phyloP scores from a whole-genome alignment of 1,140 invertebrate genomes.

The Cepaea nemoralis region DNA sequence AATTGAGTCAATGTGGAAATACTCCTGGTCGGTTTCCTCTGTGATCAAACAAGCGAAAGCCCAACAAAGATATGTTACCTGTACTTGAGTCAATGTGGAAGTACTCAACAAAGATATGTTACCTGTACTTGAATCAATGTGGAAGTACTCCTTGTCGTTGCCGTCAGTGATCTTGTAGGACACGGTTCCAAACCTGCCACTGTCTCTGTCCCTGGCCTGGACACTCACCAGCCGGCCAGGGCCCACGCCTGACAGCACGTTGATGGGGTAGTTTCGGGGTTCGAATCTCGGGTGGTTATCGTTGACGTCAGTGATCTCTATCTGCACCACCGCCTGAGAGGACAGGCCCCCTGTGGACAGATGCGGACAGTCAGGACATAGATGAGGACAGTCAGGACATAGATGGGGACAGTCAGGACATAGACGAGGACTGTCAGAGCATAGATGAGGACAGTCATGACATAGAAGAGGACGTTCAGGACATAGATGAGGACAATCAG shows the following conservation, averaged over 20 bases:
- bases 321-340: constrained; percentile 88
- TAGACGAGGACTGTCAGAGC: too few species aligned
- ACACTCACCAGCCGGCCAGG: constrained; percentile 85
- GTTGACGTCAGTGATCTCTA: constrained; percentile 92
- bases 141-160: constrained; percentile 55
- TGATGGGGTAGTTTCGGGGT: constrained; percentile 66
- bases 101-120: too few species aligned
- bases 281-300: constrained; percentile 92
- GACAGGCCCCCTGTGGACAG: constrained; percentile 86
- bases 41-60: too few species aligned
- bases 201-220: constrained; percentile 88
- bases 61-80: too few species aligned
- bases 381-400: too few species aligned
- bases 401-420: neutral
- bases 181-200: constrained; percentile 90
- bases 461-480: too few species aligned
- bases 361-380: neutral
- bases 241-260: constrained; percentile 54
- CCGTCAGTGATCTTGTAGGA: constrained; percentile 80
- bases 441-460: too few species aligned
- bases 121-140: constrained; percentile 76
- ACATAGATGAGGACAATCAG: too few species aligned
- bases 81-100: too few species aligned
- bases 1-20: too few species aligned
- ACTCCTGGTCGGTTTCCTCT: too few species aligned